Evolutionary conservation across 2,888 invertebrate genomes (phyloP), one percentile per base, ranked within the genome.

Genomic region (Cotesia congregata): DNA sequence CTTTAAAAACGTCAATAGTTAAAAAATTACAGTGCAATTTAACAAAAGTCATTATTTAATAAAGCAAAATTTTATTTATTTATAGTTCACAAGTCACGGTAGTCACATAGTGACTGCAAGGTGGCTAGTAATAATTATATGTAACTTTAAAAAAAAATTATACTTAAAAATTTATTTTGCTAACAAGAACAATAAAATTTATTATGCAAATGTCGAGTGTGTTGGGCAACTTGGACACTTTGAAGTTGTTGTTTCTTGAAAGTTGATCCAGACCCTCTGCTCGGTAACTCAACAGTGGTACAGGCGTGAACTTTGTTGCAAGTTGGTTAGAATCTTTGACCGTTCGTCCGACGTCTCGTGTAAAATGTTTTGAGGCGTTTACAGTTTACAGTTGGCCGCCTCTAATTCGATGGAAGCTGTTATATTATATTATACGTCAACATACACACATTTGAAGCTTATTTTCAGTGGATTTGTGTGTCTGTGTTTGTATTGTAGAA

Each of bases 241-340:
- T 40, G 40, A 15, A 40, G 67, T 6, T 67, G 15, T 39, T 67
- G 67, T 40, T 38, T 38, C 15, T 67, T 67, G 40, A 40, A 41
- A 67, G 40, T 67, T 67, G 40, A 38, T 67, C 12, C 12, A 7
- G 12, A 50, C 50, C 50, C 50, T 50, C 50, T 7, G 50, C 50
- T 50, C 50, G 50, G 50, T 50, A 50, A 50, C 50, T 50, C 12
- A 50, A 50, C 50, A 50, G 7, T 12, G 12, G 50, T 30, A 30
- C 50, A 50, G 12, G 50, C 50, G 50, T 50, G 50, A 50, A 50
- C 50, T 50, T 50, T 50, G 50, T 9, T 12, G 4, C 50, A 50
- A 50, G 70, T 17, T 67, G 6, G 15, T 0, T 80, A 80, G 72
- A 78, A 78, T 81, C 78, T 81, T 80, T 81, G 80, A 81, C 80